Conservation (phyloP, 2,888 invertebrate genomes). For the Dryomyza anilis region DNA sequence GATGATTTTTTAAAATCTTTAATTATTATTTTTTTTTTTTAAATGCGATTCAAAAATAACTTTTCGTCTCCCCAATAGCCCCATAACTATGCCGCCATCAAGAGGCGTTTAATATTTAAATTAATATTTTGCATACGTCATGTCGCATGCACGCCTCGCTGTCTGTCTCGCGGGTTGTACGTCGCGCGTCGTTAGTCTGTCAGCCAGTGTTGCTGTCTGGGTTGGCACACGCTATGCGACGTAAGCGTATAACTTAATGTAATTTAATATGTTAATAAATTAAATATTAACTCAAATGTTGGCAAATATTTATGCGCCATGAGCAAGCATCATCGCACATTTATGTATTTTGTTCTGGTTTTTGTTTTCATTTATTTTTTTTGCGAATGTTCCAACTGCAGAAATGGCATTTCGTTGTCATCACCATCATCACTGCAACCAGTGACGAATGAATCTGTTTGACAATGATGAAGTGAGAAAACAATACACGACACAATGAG, state of each 20-base stretch:
- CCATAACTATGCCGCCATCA: too few relatives aligned
- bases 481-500: background rate
- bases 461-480: too few relatives aligned
- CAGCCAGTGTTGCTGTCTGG: background rate
- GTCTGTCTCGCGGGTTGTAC: background rate
- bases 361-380: background rate
- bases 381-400: background rate
- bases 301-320: background rate
- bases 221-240: background rate
- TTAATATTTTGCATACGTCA: too few relatives aligned
- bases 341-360: too few relatives aligned
- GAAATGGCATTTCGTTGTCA: background rate
- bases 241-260: background rate
- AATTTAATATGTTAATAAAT: slow-evolving; percentile 10
- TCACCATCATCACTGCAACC: background rate
- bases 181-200: background rate
- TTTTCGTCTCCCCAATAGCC: too few relatives aligned
- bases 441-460: background rate
- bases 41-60: too few relatives aligned
- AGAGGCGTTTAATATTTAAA: too few relatives aligned
- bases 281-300: background rate
- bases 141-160: background rate
- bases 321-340: background rate
- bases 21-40: too few relatives aligned
- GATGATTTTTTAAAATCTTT: too few relatives aligned